Percentiles rank a stretch among this genome's conserved stretches.
These are phyloP conservation scores for Metridium senile DNA, from an alignment of 92 coral and sea anemone species.

Conservation along the genomic window DNA sequence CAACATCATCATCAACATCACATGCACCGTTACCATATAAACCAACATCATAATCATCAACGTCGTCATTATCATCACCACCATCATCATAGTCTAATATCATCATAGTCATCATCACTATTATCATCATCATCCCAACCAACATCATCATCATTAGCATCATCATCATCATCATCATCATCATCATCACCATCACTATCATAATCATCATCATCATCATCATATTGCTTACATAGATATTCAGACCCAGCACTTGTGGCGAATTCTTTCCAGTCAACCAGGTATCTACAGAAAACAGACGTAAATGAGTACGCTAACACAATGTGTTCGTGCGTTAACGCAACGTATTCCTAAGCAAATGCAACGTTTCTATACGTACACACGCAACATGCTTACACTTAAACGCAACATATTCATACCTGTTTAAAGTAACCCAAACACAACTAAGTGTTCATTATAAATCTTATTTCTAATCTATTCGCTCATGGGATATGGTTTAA, in stretches of 20 bases:
- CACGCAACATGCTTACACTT: no score
- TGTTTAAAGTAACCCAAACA: no score
- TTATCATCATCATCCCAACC: no score
- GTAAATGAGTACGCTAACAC: not conserved
- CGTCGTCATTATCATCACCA: not conserved
- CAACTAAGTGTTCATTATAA: no score
- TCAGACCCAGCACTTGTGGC: conserved; percentile 95
- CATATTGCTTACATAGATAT: conserved; percentile 44
- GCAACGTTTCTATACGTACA: no score
- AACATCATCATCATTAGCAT: not conserved
- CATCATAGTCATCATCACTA: not conserved
- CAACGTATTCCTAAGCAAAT: no score
- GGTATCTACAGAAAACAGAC: conserved; percentile 50
- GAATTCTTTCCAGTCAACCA: conserved; percentile 89
- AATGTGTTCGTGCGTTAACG: no score
- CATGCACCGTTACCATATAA: no score
- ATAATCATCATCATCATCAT: not conserved
- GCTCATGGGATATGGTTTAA: no score
- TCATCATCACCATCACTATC: not conserved
- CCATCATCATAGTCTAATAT: not conserved
- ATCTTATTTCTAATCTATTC: no score
- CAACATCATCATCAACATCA: not conserved
- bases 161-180: not conserved
- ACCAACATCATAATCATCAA: not conserved
- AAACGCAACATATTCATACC: no score